Conservation (phyloP, 2,797 vertebrate species). For the Pagetopsis macropterus region DNA sequence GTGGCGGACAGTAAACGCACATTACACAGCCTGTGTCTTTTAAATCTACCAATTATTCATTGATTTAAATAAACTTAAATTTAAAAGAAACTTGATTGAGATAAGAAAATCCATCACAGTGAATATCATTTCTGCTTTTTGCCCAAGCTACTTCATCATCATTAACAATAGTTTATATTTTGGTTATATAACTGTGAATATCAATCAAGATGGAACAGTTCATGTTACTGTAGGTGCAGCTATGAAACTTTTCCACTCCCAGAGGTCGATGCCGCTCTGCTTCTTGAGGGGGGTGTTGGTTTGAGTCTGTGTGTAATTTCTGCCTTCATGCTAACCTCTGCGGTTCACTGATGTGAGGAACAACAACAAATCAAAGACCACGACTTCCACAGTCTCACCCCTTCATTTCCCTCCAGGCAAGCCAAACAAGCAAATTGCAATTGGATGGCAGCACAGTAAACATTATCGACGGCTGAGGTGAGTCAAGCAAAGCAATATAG, state of each 20-base stretch:
- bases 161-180: not conserved
- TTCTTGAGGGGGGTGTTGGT: slow-evolving; percentile 19
- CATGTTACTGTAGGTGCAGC: not conserved
- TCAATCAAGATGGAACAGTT: slow-evolving; percentile 1
- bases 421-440: slow-evolving; percentile 49
- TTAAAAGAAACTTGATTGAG: not conserved
- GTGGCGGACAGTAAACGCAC: too few relatives aligned
- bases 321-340: slow-evolving; percentile 45
- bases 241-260: not conserved
- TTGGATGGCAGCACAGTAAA: slow-evolving; percentile 49
- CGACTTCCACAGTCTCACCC: slow-evolving; percentile 31
- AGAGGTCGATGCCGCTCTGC: not conserved
- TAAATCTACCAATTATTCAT: not conserved
- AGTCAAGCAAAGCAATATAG: slow-evolving; percentile 28
- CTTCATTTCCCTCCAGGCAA: slow-evolving; percentile 62
- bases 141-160: not conserved
- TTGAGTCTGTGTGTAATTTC: slow-evolving; percentile 48
- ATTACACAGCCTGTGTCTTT: too few relatives aligned
- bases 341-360: slow-evolving; percentile 59
- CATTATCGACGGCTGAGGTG: slow-evolving; percentile 39
- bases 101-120: not conserved
- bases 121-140: not conserved
- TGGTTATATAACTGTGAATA: not conserved
- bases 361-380: slow-evolving; percentile 65
- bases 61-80: not conserved